Conservation (phyloP, 2,888 invertebrate species). For the Ormyrus pomaceus region DNA sequence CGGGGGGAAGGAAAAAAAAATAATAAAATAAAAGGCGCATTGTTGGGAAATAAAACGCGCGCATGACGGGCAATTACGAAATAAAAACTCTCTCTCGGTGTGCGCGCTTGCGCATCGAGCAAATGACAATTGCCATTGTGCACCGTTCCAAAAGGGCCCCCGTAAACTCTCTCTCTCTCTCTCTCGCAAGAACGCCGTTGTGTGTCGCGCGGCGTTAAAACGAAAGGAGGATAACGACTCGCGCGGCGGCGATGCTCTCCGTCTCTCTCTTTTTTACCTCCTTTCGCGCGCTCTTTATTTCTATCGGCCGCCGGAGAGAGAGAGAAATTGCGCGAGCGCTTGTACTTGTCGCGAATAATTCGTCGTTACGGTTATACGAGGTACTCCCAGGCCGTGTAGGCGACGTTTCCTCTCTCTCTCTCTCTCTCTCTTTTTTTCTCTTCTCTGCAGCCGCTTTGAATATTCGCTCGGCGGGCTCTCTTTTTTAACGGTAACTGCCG, state of each 20-base stretch:
- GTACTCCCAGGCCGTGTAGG: neutral
- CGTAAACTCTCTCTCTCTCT: constrained; percentile 35
- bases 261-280: constrained; percentile 1
- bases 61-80: constrained; percentile 53
- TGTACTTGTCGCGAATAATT: constrained; percentile 48
- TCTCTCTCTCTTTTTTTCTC: neutral
- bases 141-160: constrained; percentile 45
- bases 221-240: constrained; percentile 52
- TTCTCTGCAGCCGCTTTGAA: neutral
- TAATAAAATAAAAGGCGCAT: constrained; percentile 30
- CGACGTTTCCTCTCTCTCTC: neutral
- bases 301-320: constrained; percentile 40
- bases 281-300: constrained; percentile 37
- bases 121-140: constrained; percentile 56
- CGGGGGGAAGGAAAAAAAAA: constrained; percentile 5
- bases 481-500: neutral
- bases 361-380: constrained; percentile 49
- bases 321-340: constrained; percentile 13
- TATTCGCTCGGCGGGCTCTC: neutral
- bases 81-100: constrained; percentile 43
- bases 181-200: constrained; percentile 5
- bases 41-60: constrained; percentile 52
- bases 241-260: constrained; percentile 5
- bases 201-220: constrained; percentile 25
- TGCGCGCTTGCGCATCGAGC: constrained; percentile 31